phyloP scores from a whole-genome alignment of 2,797 vertebrate genomes.

The Sparus aurata region DNA sequence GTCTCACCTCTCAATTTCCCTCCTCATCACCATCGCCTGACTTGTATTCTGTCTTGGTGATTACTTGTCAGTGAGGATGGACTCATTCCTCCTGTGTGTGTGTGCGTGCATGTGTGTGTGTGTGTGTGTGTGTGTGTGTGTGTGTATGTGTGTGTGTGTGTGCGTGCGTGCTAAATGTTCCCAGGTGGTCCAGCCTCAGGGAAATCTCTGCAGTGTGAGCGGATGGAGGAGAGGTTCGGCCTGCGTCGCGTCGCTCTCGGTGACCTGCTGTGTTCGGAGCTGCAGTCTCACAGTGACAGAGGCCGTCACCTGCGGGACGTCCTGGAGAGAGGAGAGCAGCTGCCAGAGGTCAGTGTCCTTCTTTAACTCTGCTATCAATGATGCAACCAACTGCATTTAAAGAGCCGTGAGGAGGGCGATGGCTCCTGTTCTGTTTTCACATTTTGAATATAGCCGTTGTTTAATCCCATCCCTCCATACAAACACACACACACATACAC shows the following conservation, averaged over 20 bases:
- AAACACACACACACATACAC: no score
- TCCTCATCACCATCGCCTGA: not conserved
- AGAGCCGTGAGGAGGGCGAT: not conserved
- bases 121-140: constrained; percentile 15
- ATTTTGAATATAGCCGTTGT: no score
- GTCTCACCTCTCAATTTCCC: constrained; percentile 26
- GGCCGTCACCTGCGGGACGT: constrained; percentile 89
- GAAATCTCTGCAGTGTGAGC: constrained; percentile 91
- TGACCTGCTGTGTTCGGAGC: constrained; percentile 88
- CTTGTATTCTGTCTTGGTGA: constrained; percentile 20
- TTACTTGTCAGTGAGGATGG: not conserved
- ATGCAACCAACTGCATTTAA: not conserved
- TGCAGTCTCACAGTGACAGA: constrained; percentile 87
- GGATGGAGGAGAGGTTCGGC: constrained; percentile 89
- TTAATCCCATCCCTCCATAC: no score
- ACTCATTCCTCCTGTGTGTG: constrained; percentile 16
- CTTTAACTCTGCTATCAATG: not conserved
- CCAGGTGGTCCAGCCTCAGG: constrained; percentile 94
- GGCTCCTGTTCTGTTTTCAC: not conserved
- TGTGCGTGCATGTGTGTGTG: constrained; percentile 29
- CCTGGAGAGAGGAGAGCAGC: constrained; percentile 87
- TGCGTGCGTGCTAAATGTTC: not conserved
- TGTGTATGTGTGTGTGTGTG: constrained; percentile 4
- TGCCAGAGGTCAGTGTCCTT: constrained; percentile 86
- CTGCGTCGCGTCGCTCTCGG: constrained; percentile 85